These are phyloP conservation scores for Melieria crassipennis DNA, from an alignment of 2,888 invertebrate species.

Conservation along the genomic window DNA sequence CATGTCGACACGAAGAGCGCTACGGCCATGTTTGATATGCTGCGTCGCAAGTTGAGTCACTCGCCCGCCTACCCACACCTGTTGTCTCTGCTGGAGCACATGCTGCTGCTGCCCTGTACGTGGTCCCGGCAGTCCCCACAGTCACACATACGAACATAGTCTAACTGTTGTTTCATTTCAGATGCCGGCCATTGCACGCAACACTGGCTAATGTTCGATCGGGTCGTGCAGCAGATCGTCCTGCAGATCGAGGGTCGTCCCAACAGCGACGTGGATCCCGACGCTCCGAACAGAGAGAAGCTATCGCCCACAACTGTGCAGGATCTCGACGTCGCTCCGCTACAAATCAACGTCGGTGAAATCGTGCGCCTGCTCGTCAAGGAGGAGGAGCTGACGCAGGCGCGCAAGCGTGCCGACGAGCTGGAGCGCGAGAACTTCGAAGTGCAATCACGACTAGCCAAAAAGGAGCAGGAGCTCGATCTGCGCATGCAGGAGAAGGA, in stretches of 20 bases:
- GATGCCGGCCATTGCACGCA: slow-evolving; percentile 89
- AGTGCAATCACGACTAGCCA: slow-evolving; percentile 84
- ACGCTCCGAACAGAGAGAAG: slow-evolving; percentile 61
- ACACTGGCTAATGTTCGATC: slow-evolving; percentile 93
- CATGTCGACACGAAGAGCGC: slow-evolving; percentile 96
- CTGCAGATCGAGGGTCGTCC: slow-evolving; percentile 76
- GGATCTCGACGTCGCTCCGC: slow-evolving; percentile 86
- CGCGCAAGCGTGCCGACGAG: slow-evolving; percentile 86
- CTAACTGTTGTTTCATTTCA: slow-evolving; percentile 52
- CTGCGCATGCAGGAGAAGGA: slow-evolving; percentile 90
- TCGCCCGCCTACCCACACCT: slow-evolving; percentile 94
- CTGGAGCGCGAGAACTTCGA: slow-evolving; percentile 90
- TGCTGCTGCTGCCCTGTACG: slow-evolving; percentile 83
- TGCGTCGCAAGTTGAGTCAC: slow-evolving; percentile 88
- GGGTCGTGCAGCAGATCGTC: slow-evolving; percentile 93
- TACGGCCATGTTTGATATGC: slow-evolving; percentile 88
- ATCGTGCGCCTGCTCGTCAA: slow-evolving; percentile 90
- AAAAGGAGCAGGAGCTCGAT: slow-evolving; percentile 93
- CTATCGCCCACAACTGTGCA: slow-evolving; percentile 59
- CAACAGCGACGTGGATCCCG: slow-evolving; percentile 62
- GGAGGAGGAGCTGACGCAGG: slow-evolving; percentile 90
- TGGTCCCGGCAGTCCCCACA: slow-evolving; percentile 42
- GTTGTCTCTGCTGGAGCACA: slow-evolving; percentile 88
- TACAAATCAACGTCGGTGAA: slow-evolving; percentile 90
- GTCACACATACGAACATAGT: slow-evolving; percentile 26